A percentile compares a stretch with the other conserved stretches of the same genome.
Conservation (phyloP, 2,888 invertebrate genomes). For the Phlogophora meticulosa region DNA sequence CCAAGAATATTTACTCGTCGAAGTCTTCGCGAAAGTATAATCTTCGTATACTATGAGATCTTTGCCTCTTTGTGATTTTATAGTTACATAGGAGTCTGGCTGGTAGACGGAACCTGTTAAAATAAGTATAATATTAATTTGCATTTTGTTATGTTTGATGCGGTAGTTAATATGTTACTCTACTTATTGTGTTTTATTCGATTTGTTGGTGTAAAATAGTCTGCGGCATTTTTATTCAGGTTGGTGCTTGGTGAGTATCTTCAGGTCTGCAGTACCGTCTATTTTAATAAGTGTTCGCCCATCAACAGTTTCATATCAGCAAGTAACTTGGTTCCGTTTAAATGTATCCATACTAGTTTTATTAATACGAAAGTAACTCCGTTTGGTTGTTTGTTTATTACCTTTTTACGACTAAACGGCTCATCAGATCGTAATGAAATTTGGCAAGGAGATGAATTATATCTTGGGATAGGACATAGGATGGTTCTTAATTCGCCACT, state of each 20-base stretch:
- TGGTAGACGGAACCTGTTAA: conserved; percentile 8
- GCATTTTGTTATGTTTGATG: not conserved
- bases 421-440: too few relatives aligned
- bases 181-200: not conserved
- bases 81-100: conserved; percentile 13
- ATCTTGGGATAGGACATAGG: too few relatives aligned
- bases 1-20: conserved; percentile 21
- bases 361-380: too few relatives aligned
- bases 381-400: too few relatives aligned
- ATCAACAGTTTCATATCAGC: not conserved
- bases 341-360: too few relatives aligned
- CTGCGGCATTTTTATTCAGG: not conserved
- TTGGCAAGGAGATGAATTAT: too few relatives aligned
- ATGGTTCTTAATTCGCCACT: too few relatives aligned
- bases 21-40: conserved; percentile 38
- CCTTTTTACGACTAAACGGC: too few relatives aligned
- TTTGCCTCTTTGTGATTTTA: conserved; percentile 45
- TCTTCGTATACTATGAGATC: conserved; percentile 27
- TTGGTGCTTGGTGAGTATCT: not conserved
- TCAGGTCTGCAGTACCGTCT: not conserved
- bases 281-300: not conserved
- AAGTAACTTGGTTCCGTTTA: too few relatives aligned
- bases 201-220: not conserved
- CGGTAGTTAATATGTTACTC: not conserved
- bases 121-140: conserved; percentile 7